These are phyloP conservation scores for Condylostylus longicornis DNA, from an alignment of 1,140 invertebrate species.

Conservation along the genomic window DNA sequence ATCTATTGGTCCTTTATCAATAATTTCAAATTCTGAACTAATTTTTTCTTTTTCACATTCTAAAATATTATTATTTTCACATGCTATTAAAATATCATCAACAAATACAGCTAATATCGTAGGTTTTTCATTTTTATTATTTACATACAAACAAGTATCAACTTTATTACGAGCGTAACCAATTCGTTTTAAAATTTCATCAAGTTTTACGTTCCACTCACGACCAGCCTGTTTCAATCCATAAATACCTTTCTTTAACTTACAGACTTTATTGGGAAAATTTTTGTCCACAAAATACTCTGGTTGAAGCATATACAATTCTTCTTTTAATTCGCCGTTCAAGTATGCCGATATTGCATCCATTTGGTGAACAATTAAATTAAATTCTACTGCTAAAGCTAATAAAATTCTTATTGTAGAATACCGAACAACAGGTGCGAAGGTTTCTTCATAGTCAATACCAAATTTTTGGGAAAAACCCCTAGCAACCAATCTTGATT, in stretches of 20 bases:
- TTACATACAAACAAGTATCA: slow-evolving; percentile 4
- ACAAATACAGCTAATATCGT: slow-evolving; percentile 3
- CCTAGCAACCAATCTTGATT: slow-evolving; percentile 27
- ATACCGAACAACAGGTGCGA: slow-evolving; percentile 20
- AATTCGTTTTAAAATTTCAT: slow-evolving; percentile 7
- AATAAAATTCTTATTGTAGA: slow-evolving; percentile 23
- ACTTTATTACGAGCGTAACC: slow-evolving; percentile 1
- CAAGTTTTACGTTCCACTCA: slow-evolving; percentile 18
- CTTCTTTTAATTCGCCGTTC: slow-evolving; percentile 30
- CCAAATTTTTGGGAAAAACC: slow-evolving; percentile 25
- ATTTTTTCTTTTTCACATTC: slow-evolving; percentile 6
- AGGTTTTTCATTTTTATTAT: background rate
- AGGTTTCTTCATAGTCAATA: slow-evolving; percentile 28
- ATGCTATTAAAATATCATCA: slow-evolving; percentile 1
- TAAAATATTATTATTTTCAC: slow-evolving; percentile 8
- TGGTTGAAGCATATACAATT: slow-evolving; percentile 7
- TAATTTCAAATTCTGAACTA: slow-evolving; percentile 2
- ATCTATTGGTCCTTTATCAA: background rate
- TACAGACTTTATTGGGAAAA: slow-evolving; percentile 15
- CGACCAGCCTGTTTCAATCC: slow-evolving; percentile 22
- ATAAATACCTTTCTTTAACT: slow-evolving; percentile 21
- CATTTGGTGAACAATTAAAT: slow-evolving; percentile 18
- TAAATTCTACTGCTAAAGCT: slow-evolving; percentile 12
- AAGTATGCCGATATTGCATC: slow-evolving; percentile 32
- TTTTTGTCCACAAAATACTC: slow-evolving; percentile 10